Percentiles rank a stretch among this genome's conserved stretches.
Conservation (phyloP, 2,888 invertebrate genomes). For the Luperina nickerlii region DNA sequence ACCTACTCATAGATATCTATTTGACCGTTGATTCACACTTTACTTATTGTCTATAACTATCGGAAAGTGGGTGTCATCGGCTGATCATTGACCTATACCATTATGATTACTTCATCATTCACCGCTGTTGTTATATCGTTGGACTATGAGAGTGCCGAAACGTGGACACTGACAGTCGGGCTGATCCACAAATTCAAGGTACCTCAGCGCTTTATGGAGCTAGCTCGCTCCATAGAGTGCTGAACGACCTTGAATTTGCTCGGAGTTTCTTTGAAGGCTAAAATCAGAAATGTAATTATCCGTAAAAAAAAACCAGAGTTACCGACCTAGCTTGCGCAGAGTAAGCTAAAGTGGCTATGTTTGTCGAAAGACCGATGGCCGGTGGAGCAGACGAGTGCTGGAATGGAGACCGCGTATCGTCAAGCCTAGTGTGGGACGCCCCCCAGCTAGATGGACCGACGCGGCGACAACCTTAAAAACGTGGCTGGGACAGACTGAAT, state of each 20-base stretch:
- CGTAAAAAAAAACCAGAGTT: neutral
- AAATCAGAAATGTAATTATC: neutral
- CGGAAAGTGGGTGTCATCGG: slow-evolving; percentile 10
- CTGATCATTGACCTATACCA: slow-evolving; percentile 36
- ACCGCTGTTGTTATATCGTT: neutral
- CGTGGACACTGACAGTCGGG: neutral
- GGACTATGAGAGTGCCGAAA: neutral
- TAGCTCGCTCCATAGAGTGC: no score
- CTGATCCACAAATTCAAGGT: neutral
- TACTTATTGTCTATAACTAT: slow-evolving; percentile 22
- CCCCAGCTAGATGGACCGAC: neutral
- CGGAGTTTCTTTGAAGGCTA: neutral
- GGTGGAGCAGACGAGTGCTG: neutral
- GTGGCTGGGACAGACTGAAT: neutral
- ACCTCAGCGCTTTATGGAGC: neutral
- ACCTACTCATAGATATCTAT: slow-evolving; percentile 34
- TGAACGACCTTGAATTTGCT: neutral
- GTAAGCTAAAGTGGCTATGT: neutral
- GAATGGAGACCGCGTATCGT: neutral
- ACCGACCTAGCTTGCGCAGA: neutral
- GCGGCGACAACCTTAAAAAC: neutral
- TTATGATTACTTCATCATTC: slow-evolving; percentile 5
- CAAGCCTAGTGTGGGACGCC: neutral
- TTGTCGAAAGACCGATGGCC: neutral
- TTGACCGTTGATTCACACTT: slow-evolving; percentile 47